Conservation (phyloP, 2,888 invertebrate genomes). For the Serripes groenlandicus region DNA sequence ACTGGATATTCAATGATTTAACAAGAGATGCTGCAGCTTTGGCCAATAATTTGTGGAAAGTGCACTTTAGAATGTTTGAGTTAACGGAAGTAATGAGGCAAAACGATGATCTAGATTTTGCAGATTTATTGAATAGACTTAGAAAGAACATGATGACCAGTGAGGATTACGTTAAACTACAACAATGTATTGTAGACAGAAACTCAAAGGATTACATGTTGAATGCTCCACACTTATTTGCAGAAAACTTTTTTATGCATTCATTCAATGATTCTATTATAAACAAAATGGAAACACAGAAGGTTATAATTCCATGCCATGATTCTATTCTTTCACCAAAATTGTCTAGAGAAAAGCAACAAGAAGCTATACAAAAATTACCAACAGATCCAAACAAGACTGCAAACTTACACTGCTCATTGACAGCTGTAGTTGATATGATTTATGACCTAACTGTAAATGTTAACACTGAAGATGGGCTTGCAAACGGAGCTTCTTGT, state of each 20-base stretch:
- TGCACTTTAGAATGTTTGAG: conserved; percentile 56
- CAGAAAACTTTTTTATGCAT: conserved; percentile 39
- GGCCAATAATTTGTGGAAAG: conserved; percentile 56
- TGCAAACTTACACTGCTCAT: conserved; percentile 21
- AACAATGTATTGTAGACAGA: conserved; percentile 4
- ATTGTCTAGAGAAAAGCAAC: no score
- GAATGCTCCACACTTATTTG: conserved; percentile 45
- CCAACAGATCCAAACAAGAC: no score
- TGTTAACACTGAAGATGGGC: conserved; percentile 54
- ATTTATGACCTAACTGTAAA: conserved; percentile 58
- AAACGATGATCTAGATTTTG: conserved; percentile 59
- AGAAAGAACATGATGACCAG: conserved; percentile 43
- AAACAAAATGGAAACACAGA: conserved; percentile 7
- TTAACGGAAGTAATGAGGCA: conserved; percentile 62
- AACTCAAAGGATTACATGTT: conserved; percentile 1
- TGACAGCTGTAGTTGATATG: conserved; percentile 52
- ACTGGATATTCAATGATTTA: conserved; percentile 60
- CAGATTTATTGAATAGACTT: conserved; percentile 58
- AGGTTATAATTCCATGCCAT: conserved; percentile 17
- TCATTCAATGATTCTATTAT: conserved; percentile 15
- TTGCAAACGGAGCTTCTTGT: conserved; percentile 47
- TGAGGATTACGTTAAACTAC: conserved; percentile 33
- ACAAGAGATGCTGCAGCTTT: conserved; percentile 30
- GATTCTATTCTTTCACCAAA: no score
- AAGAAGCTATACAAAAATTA: no score